Percentiles rank a stretch among this genome's conserved stretches.
These are phyloP conservation scores for Parapsyche elsis DNA, from an alignment of 1,140 invertebrate genomes.

Conservation along the genomic window DNA sequence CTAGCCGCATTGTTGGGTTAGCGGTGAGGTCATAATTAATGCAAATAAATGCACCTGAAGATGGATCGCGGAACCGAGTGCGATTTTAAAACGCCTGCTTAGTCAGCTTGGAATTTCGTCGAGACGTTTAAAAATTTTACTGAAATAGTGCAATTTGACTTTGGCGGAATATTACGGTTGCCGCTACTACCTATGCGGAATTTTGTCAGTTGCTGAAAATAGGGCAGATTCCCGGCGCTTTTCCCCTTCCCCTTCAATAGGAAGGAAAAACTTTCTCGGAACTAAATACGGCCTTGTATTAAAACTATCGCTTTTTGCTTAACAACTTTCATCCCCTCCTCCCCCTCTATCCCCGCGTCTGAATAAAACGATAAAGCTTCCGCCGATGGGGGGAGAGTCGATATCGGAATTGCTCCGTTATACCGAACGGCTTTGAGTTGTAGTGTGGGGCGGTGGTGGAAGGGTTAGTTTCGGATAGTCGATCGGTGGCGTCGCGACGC, in stretches of 20 bases:
- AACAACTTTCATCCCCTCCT: constrained; percentile 36
- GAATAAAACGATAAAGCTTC: constrained; percentile 51
- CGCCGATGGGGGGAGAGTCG: constrained; percentile 25
- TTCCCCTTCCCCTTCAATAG: not conserved
- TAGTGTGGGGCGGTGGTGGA: not conserved
- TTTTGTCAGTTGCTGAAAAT: not conserved
- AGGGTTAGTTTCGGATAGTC: not conserved
- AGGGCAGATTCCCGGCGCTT: constrained; percentile 11
- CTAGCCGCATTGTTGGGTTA: not conserved
- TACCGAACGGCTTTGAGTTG: not conserved
- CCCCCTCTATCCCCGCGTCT: constrained; percentile 2
- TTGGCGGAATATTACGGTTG: no score
- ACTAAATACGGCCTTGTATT: constrained; percentile 44
- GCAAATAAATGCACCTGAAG: constrained; percentile 42
- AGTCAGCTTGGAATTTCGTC: no score
- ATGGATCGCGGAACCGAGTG: not conserved
- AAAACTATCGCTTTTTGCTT: constrained; percentile 51
- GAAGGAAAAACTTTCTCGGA: constrained; percentile 27
- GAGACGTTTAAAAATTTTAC: no score
- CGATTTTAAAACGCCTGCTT: not conserved
- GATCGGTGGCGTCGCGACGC: constrained; percentile 15
- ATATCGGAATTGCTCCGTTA: constrained; percentile 44
- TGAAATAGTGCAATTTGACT: no score
- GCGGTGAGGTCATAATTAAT: constrained; percentile 48
- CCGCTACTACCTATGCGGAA: no score